Percentiles rank a stretch among this genome's conserved stretches.
phyloP scores from a whole-genome alignment of 1,140 invertebrate genomes.

The Drosophila erecta region DNA sequence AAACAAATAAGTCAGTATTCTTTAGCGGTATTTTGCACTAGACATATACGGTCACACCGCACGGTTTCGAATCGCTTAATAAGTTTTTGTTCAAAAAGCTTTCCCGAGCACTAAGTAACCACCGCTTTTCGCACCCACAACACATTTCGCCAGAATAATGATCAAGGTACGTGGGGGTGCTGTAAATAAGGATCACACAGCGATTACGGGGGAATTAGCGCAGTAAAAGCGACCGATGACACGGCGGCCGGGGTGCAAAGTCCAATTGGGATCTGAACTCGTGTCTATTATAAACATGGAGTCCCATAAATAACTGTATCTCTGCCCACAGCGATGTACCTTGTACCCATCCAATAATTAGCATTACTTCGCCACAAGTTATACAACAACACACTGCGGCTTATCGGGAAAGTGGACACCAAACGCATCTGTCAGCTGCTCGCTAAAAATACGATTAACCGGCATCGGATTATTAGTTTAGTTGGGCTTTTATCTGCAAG shows the following conservation, averaged over 20 bases:
- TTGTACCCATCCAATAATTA: constrained; percentile 44
- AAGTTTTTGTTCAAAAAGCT: constrained; percentile 24
- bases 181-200: constrained; percentile 1
- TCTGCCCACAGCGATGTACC: constrained; percentile 38
- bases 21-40: too few species aligned
- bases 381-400: constrained; percentile 52
- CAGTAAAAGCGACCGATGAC: constrained; percentile 4
- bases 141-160: constrained; percentile 49
- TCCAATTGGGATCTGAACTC: constrained; percentile 54
- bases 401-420: constrained; percentile 3
- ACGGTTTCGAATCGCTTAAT: constrained; percentile 11
- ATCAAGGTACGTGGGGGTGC: constrained; percentile 51
- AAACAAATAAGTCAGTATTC: too few species aligned
- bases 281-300: constrained; percentile 11
- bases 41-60: neutral
- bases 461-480: neutral
- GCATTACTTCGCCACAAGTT: constrained; percentile 33
- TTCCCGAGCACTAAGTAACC: constrained; percentile 8
- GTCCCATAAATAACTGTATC: constrained; percentile 64
- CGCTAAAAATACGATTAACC: neutral
- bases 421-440: neutral
- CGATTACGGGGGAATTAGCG: constrained; percentile 8
- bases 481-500: neutral
- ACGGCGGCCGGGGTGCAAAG: constrained; percentile 56
- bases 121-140: constrained; percentile 12